Base-by-base conservation (phyloP, 2,888 invertebrate species). In the Lasioglossum marginatum region DNA sequence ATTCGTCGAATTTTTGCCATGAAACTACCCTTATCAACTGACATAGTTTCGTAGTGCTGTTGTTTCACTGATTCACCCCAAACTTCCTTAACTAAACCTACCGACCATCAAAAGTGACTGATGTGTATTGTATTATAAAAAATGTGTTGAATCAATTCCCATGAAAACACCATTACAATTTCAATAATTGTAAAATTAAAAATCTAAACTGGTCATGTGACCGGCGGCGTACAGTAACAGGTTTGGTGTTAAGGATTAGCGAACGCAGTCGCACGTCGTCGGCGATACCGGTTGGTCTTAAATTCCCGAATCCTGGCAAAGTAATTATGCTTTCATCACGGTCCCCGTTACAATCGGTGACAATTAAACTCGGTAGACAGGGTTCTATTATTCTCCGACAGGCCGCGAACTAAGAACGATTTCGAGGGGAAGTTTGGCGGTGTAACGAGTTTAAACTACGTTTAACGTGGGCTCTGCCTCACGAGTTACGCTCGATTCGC, bases 331-430 rank as follows among this genome's bases (percentile, higher is more conserved):
- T 81, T 83, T 79, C 83, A 83, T 80, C 84, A 76, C 48, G 48
- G 73, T 40, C 73, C 72, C 82, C 57, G 66, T 34, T 57, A 75
- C 84, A 85, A 86, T 84, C 82, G 87, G 82, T 85, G 81, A 89
- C 89, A 90, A 90, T 90, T 89, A 87, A 90, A 90, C 84, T 86
- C 84, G 57, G 74, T 81, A 71, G 77, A 82, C 72, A 63, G 76
- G 43, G 81, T 76, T 81, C 81, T 79, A 91, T 89, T 90, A 89
- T 87, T 90, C 86, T 75, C 80, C 66, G 63, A 45, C 68, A 23
- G 75, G 71, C 40, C 52, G 78, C 82, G 74, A 84, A 48, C 78
- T 80, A 78, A 82, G 79, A 70, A 85, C 63, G 75, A 86, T 85
- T 86, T 57, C 48, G 77, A 66, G 66, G 76, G 34, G 83, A 89